These are phyloP conservation scores for Bombus balteatus DNA, from an alignment of 1,140 invertebrate species.

Conservation along the genomic window DNA sequence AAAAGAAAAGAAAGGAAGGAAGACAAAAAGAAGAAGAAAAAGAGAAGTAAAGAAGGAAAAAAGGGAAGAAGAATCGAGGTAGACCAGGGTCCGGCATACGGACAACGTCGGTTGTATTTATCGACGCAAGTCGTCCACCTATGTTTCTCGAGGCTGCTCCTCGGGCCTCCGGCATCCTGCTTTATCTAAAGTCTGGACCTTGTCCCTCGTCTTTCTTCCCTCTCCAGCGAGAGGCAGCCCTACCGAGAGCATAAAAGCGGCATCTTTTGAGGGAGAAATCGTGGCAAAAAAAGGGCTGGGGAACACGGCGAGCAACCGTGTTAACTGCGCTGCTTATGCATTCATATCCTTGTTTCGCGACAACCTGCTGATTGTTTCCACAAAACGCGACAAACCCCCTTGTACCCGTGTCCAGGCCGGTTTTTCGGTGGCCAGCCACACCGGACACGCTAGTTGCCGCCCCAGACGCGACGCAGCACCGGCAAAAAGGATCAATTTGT, in stretches of 20 bases:
- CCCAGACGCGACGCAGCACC: conserved; percentile 47
- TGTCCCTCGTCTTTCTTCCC: background rate
- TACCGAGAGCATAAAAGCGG: conserved; percentile 67
- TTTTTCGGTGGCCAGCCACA: conserved; percentile 62
- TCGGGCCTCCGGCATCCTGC: background rate
- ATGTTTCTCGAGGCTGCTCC: conserved; percentile 35
- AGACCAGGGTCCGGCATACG: conserved; percentile 60
- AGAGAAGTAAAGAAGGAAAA: conserved; percentile 28
- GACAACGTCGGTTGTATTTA: conserved; percentile 75
- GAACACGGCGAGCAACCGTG: conserved; percentile 78
- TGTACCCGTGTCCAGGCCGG: conserved; percentile 61
- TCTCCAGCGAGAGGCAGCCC: background rate
- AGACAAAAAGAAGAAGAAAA: conserved; percentile 23
- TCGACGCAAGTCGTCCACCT: conserved; percentile 63
- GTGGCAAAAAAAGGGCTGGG: conserved; percentile 62
- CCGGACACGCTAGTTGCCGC: conserved; percentile 50
- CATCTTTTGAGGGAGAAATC: conserved; percentile 74
- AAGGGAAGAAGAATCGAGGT: conserved; percentile 60
- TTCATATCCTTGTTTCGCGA: conserved; percentile 80
- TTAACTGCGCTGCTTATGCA: conserved; percentile 80
- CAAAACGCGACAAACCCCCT: conserved; percentile 78
- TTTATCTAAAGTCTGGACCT: background rate
- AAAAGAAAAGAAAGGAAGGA: conserved; percentile 25
- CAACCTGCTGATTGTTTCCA: conserved; percentile 80
- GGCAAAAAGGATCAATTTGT: conserved; percentile 70